Conservation (phyloP, 2,888 invertebrate genomes). For the Linnaemya tessellans region DNA sequence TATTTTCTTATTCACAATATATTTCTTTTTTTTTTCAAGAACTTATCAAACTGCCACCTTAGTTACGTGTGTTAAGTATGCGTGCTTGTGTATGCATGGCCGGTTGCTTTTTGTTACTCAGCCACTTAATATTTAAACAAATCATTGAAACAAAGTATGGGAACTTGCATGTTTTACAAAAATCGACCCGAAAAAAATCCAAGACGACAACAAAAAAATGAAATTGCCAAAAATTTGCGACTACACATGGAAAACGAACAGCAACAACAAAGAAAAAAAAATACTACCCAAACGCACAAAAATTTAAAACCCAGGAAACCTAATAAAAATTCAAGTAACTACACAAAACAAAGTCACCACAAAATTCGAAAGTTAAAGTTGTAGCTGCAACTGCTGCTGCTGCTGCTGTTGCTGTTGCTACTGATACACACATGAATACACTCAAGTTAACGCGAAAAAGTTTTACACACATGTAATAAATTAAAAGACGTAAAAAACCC, state of each 20-base stretch:
- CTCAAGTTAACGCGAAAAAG: constrained; percentile 27
- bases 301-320: constrained; percentile 66
- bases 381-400: constrained; percentile 6
- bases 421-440: constrained; percentile 13
- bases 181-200: constrained; percentile 19
- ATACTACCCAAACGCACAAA: constrained; percentile 31
- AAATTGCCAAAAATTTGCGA: constrained; percentile 63
- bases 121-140: constrained; percentile 65
- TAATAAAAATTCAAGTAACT: constrained; percentile 61
- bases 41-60: not conserved
- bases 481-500: constrained; percentile 13
- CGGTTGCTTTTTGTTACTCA: constrained; percentile 52
- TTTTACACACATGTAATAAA: constrained; percentile 35
- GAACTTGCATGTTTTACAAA: constrained; percentile 62
- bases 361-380: constrained; percentile 71
- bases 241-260: constrained; percentile 44
- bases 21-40: not conserved
- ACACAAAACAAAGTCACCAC: constrained; percentile 68
- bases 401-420: constrained; percentile 13
- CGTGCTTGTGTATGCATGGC: constrained; percentile 17
- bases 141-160: constrained; percentile 62
- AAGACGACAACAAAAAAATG: constrained; percentile 20
- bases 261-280: not conserved
- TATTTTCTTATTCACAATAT: no score
- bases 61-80: constrained; percentile 3